Conservation (phyloP, 2,113 vertebrate species). For the Morphnarchus princeps region DNA sequence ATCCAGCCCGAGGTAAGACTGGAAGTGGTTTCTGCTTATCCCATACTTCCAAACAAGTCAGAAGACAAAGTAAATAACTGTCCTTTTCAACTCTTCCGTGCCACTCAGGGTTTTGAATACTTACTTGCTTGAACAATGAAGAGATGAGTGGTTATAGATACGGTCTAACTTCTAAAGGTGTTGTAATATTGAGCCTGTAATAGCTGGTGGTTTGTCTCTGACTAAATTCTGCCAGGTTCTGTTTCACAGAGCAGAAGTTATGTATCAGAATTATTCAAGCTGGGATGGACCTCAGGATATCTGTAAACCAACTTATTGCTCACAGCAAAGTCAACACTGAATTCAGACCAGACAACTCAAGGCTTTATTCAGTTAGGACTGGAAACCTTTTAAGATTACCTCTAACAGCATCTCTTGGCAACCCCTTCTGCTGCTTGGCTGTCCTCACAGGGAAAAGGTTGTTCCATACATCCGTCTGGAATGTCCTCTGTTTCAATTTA, state of each 20-base stretch:
- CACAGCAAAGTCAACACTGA: background rate
- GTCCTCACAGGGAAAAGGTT: background rate
- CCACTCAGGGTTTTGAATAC: background rate
- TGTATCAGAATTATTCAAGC: background rate
- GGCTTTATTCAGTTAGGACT: background rate
- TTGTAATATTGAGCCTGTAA: background rate
- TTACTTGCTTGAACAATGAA: background rate
- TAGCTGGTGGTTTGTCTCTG: background rate
- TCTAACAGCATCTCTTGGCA: background rate
- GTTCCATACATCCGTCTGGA: background rate
- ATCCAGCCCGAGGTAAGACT: background rate
- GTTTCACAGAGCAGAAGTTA: background rate
- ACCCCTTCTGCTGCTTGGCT: background rate
- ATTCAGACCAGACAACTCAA: background rate
- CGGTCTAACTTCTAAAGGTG: background rate
- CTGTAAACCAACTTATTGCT: background rate
- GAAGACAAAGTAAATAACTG: background rate
- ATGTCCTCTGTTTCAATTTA: background rate
- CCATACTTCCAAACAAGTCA: background rate
- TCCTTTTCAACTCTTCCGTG: background rate
- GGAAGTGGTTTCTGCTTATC: background rate
- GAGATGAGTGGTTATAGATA: background rate
- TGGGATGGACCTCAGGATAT: background rate
- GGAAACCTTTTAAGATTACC: background rate
- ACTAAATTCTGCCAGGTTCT: background rate